Conservation (phyloP, 2,797 vertebrate genomes). For the Tamandua tetradactyla region DNA sequence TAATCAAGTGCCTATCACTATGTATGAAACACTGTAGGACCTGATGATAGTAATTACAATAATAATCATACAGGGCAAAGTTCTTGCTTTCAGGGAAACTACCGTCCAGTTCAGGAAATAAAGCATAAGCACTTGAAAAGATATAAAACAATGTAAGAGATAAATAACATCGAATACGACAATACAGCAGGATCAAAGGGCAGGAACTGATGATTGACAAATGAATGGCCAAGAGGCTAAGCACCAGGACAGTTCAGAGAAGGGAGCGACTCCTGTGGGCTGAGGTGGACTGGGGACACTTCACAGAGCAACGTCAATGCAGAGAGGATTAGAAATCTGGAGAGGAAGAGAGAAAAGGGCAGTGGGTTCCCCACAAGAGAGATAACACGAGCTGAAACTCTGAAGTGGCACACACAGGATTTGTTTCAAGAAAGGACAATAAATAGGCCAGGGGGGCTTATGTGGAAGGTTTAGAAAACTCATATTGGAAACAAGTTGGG, state of each 20-base stretch:
- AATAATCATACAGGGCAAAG: background rate
- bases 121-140: conserved; percentile 21
- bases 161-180: background rate
- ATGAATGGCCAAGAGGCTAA: background rate
- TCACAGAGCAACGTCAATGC: background rate
- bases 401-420: background rate
- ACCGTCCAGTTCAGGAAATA: conserved; percentile 34
- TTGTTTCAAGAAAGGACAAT: background rate
- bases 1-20: background rate
- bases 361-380: too few species aligned
- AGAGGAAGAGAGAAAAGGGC: background rate
- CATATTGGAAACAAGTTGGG: background rate
- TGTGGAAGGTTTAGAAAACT: background rate
- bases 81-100: conserved; percentile 7
- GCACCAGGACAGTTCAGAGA: background rate
- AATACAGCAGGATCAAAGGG: background rate
- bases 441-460: background rate
- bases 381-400: background rate
- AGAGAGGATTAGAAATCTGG: background rate
- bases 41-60: background rate
- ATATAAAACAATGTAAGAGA: conserved; percentile 43
- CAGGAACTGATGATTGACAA: background rate
- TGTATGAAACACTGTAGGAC: background rate
- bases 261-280: background rate
- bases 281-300: background rate